Base-by-base conservation (phyloP, 2,113 vertebrate species). In the Pampusana beccarii region DNA sequence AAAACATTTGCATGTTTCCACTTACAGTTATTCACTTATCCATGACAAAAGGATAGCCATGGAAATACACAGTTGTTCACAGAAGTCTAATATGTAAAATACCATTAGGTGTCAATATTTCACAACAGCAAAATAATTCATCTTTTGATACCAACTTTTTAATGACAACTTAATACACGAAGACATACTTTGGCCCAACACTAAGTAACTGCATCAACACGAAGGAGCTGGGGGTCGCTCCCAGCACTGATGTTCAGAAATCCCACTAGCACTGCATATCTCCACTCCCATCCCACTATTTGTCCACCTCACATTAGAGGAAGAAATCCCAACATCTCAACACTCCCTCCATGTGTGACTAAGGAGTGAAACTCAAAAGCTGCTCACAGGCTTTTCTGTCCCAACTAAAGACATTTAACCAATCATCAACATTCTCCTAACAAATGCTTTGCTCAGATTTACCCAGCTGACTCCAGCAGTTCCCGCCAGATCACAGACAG, bases 401-500 rank as follows among this genome's bases (percentile, higher is more conserved):
- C 38, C 46, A 65, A 0, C 16, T 56, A 42, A 34, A 72, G 34
- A 56, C 20, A 24, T 38, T 46, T 33, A 73, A 77, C 26, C 23
- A 29, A 75, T 71, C 21, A 34, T 38, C 24, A 79, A 57, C 17
- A 19, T 48, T 57, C 48, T 36, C 66, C 61, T 79, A 48, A 56
- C 29, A 60, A 74, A 82, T 21, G 24, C 57, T 88, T 71, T 46
- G 61, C 57, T 80, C 42, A 36, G 48, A 13, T 67, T 56, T 83
- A 56, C 16, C 36, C 57, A 60, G n/a, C 26, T 38, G 36, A 44
- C 36, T 56, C 60, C 25, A 61, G 51, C 46, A 17, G 40, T 10
- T 79, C 28, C 56, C 0, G 46, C 4, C 2, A 0, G 23, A 56
- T 5, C 2, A 2, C 29, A 40, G 34, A 56, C 40, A 58, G 36